phyloP scores from a whole-genome alignment of 2,797 vertebrate genomes.

The Chloroceryle amazona region DNA sequence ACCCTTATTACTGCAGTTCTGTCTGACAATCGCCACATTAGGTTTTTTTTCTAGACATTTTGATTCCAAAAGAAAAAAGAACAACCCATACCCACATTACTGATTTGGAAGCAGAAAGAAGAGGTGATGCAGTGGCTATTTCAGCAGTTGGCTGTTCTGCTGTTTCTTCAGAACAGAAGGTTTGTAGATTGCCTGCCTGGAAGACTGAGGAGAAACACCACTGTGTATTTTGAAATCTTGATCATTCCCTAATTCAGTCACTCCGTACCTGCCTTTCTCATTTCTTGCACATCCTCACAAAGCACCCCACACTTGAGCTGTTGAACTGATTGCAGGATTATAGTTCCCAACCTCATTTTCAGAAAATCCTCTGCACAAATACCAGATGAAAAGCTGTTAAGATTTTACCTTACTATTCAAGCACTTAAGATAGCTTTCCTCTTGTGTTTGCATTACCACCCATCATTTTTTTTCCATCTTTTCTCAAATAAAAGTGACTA shows the following conservation, averaged over 20 bases:
- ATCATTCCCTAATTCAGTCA: background rate
- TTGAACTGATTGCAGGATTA: background rate
- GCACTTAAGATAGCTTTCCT: background rate
- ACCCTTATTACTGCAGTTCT: background rate
- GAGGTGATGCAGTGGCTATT: background rate
- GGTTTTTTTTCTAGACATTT: background rate
- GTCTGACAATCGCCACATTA: background rate
- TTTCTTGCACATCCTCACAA: background rate
- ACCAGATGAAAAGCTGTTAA: constrained; percentile 4
- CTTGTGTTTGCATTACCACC: background rate
- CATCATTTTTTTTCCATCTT: background rate
- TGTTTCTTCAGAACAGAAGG: background rate
- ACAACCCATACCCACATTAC: background rate
- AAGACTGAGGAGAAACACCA: background rate
- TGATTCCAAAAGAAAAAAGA: background rate
- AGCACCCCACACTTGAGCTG: background rate
- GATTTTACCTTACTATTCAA: background rate
- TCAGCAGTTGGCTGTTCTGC: background rate
- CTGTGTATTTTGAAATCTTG: background rate
- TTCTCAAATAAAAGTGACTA: background rate
- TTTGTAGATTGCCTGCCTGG: background rate
- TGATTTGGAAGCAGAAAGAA: background rate
- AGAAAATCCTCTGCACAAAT: constrained; percentile 40
- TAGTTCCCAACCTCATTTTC: background rate
- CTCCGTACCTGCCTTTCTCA: background rate